Conservation (phyloP, 1,140 invertebrate species). For the Medauroidea extradentata region DNA sequence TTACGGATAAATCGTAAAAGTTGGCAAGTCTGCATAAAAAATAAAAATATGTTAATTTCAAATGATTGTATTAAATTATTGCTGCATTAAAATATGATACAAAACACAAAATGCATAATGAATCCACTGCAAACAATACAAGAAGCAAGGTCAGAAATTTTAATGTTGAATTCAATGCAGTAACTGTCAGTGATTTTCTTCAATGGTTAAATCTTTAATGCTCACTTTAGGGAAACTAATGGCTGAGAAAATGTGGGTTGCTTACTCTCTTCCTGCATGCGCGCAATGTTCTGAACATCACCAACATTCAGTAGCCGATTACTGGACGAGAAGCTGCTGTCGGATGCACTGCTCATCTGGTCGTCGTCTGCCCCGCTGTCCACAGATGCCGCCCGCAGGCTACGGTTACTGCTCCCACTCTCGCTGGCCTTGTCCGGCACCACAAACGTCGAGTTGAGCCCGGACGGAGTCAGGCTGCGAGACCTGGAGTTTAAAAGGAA, state of each 20-base stretch:
- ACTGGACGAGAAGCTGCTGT: conserved; percentile 13
- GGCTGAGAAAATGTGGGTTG: no score
- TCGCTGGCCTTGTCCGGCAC: neutral
- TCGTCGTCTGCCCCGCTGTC: conserved; percentile 15
- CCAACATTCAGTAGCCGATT: conserved; percentile 15
- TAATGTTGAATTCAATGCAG: no score
- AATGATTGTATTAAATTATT: no score
- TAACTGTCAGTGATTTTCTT: no score
- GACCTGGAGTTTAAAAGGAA: neutral
- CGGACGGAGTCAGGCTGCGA: neutral
- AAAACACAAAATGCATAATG: neutral
- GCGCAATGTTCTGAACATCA: conserved; percentile 15
- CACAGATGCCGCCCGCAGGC: neutral
- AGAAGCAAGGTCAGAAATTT: no score
- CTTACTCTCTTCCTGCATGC: conserved; percentile 18
- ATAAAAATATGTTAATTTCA: no score
- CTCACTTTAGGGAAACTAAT: no score
- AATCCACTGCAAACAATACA: neutral
- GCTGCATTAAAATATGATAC: neutral
- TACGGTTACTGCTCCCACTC: neutral
- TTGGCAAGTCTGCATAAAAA: no score
- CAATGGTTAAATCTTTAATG: no score
- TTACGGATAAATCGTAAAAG: no score
- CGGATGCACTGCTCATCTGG: conserved; percentile 13
- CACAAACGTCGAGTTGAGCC: conserved; percentile 9